phyloP scores from a whole-genome alignment of 2,888 invertebrate genomes.

The Lasioglossum marginatum region DNA sequence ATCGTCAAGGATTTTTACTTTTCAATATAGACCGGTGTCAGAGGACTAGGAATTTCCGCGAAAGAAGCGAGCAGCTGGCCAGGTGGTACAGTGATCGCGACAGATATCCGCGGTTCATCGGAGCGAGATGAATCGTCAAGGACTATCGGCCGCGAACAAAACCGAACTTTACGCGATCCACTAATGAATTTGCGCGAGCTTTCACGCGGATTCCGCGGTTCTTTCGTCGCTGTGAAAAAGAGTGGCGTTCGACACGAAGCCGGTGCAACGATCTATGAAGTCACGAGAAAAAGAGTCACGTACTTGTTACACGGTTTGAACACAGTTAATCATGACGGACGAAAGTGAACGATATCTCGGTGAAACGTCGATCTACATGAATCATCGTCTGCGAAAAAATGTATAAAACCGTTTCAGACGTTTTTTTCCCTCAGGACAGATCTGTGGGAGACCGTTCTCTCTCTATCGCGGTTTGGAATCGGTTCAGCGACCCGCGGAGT shows the following conservation, averaged over 20 bases:
- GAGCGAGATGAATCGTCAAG: conserved; percentile 38
- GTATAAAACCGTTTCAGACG: neutral
- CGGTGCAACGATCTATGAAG: conserved; percentile 24
- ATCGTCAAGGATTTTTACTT: neutral
- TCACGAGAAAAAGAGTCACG: conserved; percentile 10
- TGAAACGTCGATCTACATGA: conserved; percentile 6
- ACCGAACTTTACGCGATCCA: conserved; percentile 21
- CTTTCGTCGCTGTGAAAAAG: neutral
- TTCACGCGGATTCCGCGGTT: conserved; percentile 42
- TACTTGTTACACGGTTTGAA: neutral
- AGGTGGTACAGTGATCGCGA: neutral
- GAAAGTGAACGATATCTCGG: conserved; percentile 13
- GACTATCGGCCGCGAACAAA: conserved; percentile 44
- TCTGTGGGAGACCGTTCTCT: neutral
- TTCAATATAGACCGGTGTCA: neutral
- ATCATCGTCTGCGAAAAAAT: neutral
- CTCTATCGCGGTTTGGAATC: neutral
- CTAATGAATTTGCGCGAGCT: conserved; percentile 58
- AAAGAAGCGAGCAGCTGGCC: conserved; percentile 19
- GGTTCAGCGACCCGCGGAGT: neutral
- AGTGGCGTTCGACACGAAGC: neutral
- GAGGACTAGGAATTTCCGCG: neutral
- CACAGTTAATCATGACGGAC: conserved; percentile 1
- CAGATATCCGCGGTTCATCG: neutral
- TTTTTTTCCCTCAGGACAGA: neutral